These are phyloP conservation scores for Oxyruncus cristatus DNA, from an alignment of 2,113 vertebrate species.

Conservation along the genomic window DNA sequence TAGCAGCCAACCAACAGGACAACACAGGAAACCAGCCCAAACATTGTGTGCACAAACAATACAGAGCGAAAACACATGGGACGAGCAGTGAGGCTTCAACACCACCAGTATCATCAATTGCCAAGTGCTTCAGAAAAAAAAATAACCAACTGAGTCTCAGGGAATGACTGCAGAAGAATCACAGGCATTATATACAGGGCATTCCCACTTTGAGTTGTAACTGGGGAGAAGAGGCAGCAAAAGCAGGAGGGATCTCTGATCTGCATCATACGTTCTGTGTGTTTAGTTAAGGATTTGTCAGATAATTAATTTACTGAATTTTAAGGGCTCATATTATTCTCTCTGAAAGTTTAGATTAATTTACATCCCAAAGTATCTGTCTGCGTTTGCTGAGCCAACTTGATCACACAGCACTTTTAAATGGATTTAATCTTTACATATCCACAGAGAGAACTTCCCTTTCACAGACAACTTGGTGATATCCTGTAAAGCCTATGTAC, in stretches of 20 bases:
- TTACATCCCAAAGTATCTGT: neutral
- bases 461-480: neutral
- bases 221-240: neutral
- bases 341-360: neutral
- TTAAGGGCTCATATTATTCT: neutral
- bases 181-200: neutral
- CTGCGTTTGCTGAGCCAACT: neutral
- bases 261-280: neutral
- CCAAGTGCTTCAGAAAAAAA: neutral
- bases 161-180: neutral
- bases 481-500: neutral
- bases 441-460: neutral
- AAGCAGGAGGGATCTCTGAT: neutral
- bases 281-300: neutral
- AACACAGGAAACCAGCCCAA: rapidly evolving
- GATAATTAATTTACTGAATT: neutral
- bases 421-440: neutral
- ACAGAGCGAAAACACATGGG: neutral
- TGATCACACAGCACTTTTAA: neutral
- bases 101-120: neutral
- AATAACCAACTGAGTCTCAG: neutral
- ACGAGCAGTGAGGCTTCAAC: neutral
- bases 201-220: neutral
- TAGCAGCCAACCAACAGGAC: neutral
- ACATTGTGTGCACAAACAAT: neutral